phyloP scores from a whole-genome alignment of 2,888 invertebrate genomes.

The Chesias legatella region DNA sequence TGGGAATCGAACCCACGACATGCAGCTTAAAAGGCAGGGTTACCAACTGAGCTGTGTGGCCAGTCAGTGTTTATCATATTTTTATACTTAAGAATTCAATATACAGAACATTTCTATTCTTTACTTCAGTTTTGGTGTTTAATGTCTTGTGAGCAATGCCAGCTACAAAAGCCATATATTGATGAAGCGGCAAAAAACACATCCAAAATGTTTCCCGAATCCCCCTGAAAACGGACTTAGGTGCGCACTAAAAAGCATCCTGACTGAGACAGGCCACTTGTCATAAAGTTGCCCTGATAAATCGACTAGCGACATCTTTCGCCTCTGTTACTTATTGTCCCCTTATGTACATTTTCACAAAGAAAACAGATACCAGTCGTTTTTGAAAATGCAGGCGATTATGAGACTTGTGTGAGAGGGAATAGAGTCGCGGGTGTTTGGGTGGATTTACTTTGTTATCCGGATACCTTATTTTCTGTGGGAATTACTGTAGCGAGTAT shows the following conservation, averaged over 20 bases:
- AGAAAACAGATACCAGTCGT: slow-evolving; percentile 14
- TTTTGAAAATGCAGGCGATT: slow-evolving; percentile 7
- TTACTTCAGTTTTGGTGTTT: no score
- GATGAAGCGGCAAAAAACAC: slow-evolving; percentile 1
- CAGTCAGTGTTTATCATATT: no score
- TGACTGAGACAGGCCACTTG: slow-evolving; percentile 71
- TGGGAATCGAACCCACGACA: no score
- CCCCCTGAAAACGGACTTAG: slow-evolving; percentile 30
- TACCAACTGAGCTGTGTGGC: no score
- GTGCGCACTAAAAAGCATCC: slow-evolving; percentile 70
- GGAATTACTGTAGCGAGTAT: slow-evolving; percentile 51
- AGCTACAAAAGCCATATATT: no score
- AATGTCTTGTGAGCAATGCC: no score
- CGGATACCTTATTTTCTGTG: slow-evolving; percentile 34
- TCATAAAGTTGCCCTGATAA: slow-evolving; percentile 74
- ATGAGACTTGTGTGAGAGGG: not conserved
- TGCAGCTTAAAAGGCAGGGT: no score
- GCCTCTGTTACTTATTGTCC: slow-evolving; percentile 70
- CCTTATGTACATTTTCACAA: slow-evolving; percentile 51
- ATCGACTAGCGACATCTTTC: slow-evolving; percentile 69
- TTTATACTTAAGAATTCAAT: no score
- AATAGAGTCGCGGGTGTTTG: slow-evolving; percentile 15
- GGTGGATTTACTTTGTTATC: slow-evolving; percentile 14
- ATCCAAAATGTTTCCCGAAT: slow-evolving; percentile 26
- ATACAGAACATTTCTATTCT: no score